These are phyloP conservation scores for Nysson spinosus DNA, from an alignment of 2,888 invertebrate species.

Conservation along the genomic window DNA sequence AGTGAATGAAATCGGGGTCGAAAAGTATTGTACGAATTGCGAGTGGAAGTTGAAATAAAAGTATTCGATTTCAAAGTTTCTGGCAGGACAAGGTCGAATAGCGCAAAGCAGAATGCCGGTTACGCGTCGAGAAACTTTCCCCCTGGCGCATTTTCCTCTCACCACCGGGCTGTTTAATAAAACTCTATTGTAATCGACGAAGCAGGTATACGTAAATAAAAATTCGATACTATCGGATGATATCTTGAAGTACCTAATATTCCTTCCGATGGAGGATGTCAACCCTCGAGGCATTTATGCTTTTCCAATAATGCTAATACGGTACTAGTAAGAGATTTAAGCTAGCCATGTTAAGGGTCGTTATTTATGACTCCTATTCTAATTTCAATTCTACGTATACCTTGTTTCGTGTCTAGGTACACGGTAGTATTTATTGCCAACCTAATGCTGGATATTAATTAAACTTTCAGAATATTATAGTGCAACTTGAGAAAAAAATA, in stretches of 20 bases:
- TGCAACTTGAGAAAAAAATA: background rate
- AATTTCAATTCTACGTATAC: no score
- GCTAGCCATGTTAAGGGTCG: no score
- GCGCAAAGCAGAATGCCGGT: slow-evolving; percentile 32
- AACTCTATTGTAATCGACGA: slow-evolving; percentile 24
- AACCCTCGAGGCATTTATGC: background rate
- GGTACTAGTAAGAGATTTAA: slow-evolving; percentile 2
- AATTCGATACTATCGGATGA: slow-evolving; percentile 11
- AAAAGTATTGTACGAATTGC: background rate
- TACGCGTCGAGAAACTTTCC: slow-evolving; percentile 36
- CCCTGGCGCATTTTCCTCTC: slow-evolving; percentile 16
- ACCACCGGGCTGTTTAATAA: slow-evolving; percentile 30
- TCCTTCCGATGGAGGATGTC: slow-evolving; percentile 7
- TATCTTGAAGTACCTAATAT: background rate
- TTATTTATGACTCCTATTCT: no score
- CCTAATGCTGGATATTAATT: background rate
- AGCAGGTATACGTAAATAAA: slow-evolving; percentile 2
- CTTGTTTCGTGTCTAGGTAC: no score
- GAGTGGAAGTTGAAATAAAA: slow-evolving; percentile 7
- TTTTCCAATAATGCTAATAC: background rate
- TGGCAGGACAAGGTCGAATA: slow-evolving; percentile 39
- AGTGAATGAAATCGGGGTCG: background rate
- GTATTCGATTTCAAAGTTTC: slow-evolving; percentile 17
- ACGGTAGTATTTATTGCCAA: no score
- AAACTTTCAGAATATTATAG: background rate